Base-by-base conservation (phyloP, 2,797 vertebrate species). In the Gymnocypris eckloni region DNA sequence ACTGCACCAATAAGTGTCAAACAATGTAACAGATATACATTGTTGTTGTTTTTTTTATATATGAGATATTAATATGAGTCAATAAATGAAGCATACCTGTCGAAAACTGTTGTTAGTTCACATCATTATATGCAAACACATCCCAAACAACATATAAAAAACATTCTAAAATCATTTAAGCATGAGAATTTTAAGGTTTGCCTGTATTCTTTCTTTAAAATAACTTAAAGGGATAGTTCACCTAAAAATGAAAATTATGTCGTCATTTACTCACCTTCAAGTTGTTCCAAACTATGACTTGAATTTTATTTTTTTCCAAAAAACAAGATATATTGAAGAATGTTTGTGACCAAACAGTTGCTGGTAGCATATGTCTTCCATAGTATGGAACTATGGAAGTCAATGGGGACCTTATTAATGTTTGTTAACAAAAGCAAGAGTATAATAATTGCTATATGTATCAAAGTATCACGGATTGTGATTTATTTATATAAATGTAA, bases 51-150 rank as follows among this genome's bases (percentile, higher is more conserved):
- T 43, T 61, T 61, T 87, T 76, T 52, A 0, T 79, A 33, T 59
- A 50, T 85, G 82, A 80, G 41, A 70, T 69, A 83, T 76, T 66
- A 84, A 73, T 33, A 85, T 12, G 43, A 82, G 78, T 69, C 79
- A 89, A 89, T 88, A 86, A 89, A 89, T 82, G 9, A 86, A 83
- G 66, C 22, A 43, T 82, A 71, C 15, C 67, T 82, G 67, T 52
- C 5, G 0, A 20, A 71, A 43, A 25, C 79, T 25, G 54, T 45
- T 61, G 16, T 52, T 6, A 64, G 25, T 6, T 66, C 16, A 66
- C n/a, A 37, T 71, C 8, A 61, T 78, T 77, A 56, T 41, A 43
- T 41, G 37, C 52, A 78, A 78, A 78, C 22, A 41, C 33, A 56
- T 54, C 12, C 11, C 3, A 37, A 33, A 48, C 10, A 67, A 3